A percentile compares a stretch with the other conserved stretches of the same genome.
These are phyloP conservation scores for Ectropis grisescens DNA, from an alignment of 1,140 invertebrate genomes.

Conservation along the genomic window DNA sequence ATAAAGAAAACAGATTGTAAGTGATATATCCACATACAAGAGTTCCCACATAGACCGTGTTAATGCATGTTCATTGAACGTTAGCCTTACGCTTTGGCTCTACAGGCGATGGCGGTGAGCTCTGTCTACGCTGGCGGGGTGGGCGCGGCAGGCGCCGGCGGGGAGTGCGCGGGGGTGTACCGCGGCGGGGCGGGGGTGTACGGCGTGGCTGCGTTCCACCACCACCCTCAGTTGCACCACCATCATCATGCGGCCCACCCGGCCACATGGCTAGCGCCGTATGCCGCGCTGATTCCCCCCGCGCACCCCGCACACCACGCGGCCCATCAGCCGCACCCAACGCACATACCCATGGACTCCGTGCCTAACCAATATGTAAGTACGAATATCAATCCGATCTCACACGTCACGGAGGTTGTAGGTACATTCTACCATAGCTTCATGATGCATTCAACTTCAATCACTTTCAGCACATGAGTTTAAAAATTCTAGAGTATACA, in stretches of 20 bases:
- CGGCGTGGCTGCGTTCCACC: constrained; percentile 49
- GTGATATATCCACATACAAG: too few relatives aligned
- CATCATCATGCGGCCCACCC: constrained; percentile 48
- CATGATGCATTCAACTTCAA: too few relatives aligned
- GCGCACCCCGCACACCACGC: constrained; percentile 49
- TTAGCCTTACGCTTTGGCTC: too few relatives aligned
- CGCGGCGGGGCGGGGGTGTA: constrained; percentile 47
- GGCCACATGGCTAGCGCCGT: constrained; percentile 53
- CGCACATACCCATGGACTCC: constrained; percentile 57
- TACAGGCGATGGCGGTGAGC: constrained; percentile 52
- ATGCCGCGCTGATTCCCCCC: constrained; percentile 51
- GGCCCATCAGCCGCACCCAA: constrained; percentile 42
- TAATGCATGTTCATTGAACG: too few relatives aligned
- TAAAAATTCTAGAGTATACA: too few relatives aligned
- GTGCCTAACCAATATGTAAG: constrained; percentile 65
- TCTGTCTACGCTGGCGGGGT: constrained; percentile 47
- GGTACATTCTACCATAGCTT: too few relatives aligned
- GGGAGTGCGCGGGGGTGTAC: constrained; percentile 47
- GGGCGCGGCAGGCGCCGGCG: constrained; percentile 29
- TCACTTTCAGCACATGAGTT: too few relatives aligned
- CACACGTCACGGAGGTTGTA: too few relatives aligned
- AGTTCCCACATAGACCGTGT: too few relatives aligned
- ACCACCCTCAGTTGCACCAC: constrained; percentile 50
- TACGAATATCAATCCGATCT: too few relatives aligned
- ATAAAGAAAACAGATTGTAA: too few relatives aligned